Evolutionary conservation across 2,113 vertebrate genomes (phyloP).

Genomic region (Phalacrocorax carbo): DNA sequence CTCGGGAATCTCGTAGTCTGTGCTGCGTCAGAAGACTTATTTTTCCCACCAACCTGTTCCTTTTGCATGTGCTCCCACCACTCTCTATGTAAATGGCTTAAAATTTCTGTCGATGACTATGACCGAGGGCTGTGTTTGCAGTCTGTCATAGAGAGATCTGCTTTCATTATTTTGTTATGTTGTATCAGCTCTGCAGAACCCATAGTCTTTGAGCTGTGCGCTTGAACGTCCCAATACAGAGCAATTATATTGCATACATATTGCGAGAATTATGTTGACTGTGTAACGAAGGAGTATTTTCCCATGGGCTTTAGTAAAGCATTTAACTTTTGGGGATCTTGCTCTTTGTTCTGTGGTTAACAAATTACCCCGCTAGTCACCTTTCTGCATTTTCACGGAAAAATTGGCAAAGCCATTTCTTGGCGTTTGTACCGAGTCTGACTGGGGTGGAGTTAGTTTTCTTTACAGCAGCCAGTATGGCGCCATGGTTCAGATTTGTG

Average conservation of each 20-base stretch:
- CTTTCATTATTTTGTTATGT: background rate
- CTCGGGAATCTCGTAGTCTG: background rate
- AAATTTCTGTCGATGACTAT: background rate
- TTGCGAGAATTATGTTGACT: background rate
- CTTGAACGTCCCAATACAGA: background rate
- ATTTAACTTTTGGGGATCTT: background rate
- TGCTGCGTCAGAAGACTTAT: accelerated
- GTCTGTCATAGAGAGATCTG: background rate
- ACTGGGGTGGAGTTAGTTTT: background rate
- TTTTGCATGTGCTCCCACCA: background rate
- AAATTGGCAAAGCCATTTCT: background rate
- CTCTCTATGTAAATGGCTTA: background rate
- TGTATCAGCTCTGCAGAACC: background rate
- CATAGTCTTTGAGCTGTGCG: background rate
- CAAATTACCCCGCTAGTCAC: background rate
- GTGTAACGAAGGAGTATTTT: background rate
- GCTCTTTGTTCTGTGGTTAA: background rate
- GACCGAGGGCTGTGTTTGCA: background rate
- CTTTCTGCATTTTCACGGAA: background rate
- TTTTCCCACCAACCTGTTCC: background rate
- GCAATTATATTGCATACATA: background rate
- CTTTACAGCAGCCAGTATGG: background rate
- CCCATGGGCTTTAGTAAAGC: background rate
- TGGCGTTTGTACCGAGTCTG: background rate
- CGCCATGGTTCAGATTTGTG: background rate